phyloP scores from a whole-genome alignment of 64 coral and sea anemone genomes.

The Dendronephthya gigantea region DNA sequence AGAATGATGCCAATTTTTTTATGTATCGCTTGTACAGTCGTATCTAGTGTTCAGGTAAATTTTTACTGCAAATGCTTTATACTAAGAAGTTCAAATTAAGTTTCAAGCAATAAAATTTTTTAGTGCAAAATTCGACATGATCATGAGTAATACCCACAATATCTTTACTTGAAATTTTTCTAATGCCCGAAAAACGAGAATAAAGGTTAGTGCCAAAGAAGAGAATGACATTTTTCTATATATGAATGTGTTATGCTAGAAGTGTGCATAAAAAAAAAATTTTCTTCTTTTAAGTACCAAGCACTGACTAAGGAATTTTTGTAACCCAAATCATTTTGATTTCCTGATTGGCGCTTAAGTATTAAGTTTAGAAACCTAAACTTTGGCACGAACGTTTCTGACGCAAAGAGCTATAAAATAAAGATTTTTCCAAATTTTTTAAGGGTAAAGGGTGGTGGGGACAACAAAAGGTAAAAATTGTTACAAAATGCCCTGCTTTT shows the following conservation, averaged over 20 bases:
- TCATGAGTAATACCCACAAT: no score
- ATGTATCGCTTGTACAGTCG: no score
- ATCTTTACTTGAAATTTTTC: no score
- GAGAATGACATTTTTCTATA: no score
- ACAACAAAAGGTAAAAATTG: background rate
- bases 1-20: no score
- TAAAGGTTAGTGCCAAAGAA: no score
- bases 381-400: background rate
- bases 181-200: no score
- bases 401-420: background rate
- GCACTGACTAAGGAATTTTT: background rate
- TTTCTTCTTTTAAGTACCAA: background rate
- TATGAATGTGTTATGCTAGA: background rate
- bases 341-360: background rate
- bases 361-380: background rate
- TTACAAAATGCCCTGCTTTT: background rate
- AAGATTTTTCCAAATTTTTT: background rate
- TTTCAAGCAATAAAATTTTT: no score
- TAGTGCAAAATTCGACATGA: no score
- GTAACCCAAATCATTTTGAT: background rate
- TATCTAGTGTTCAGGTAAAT: no score
- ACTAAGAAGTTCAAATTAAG: no score
- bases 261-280: background rate
- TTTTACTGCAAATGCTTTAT: no score
- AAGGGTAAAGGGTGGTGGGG: background rate